Evolutionary conservation across 2,113 vertebrate species (phyloP).

Genomic region (Hemibagrus wyckioides): DNA sequence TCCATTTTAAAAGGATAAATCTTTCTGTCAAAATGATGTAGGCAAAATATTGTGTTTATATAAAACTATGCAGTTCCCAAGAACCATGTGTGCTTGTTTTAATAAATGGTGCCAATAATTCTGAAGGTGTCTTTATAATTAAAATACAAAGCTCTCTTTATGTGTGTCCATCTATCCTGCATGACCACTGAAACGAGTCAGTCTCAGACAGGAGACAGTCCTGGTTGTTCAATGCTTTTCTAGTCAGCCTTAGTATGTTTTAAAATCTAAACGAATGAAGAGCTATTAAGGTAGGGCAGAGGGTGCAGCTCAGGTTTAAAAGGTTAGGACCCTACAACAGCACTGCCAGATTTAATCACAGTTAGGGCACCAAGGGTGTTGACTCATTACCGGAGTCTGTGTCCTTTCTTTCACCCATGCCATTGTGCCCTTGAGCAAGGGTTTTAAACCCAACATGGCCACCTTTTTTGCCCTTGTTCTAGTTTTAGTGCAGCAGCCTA

Average conservation of each 20-base stretch:
- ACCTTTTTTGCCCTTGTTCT: background rate
- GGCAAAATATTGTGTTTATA: background rate
- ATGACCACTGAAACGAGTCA: conserved; percentile 69
- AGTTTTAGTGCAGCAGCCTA: background rate
- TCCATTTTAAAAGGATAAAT: background rate
- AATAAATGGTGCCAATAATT: background rate
- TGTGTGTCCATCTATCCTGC: conserved; percentile 63
- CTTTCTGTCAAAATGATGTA: background rate
- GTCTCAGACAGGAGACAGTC: conserved; percentile 59
- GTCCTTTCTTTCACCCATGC: conserved; percentile 26
- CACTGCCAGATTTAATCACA: conserved; percentile 33
- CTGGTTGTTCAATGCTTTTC: conserved; percentile 17
- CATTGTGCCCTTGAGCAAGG: conserved; percentile 21
- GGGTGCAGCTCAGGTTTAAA: background rate
- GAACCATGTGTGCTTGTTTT: background rate
- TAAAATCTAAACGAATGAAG: conserved; percentile 39
- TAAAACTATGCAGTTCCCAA: background rate
- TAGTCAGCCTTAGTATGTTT: conserved; percentile 28
- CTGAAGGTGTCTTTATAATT: background rate
- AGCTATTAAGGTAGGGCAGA: conserved; percentile 16
- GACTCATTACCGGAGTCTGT: conserved; percentile 6
- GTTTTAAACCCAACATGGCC: conserved; percentile 11
- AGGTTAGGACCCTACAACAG: conserved; percentile 32
- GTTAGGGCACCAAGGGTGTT: background rate
- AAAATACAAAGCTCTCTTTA: background rate